These are phyloP conservation scores for Coenobita brevimanus DNA, from an alignment of 1,140 invertebrate genomes.

Conservation along the genomic window DNA sequence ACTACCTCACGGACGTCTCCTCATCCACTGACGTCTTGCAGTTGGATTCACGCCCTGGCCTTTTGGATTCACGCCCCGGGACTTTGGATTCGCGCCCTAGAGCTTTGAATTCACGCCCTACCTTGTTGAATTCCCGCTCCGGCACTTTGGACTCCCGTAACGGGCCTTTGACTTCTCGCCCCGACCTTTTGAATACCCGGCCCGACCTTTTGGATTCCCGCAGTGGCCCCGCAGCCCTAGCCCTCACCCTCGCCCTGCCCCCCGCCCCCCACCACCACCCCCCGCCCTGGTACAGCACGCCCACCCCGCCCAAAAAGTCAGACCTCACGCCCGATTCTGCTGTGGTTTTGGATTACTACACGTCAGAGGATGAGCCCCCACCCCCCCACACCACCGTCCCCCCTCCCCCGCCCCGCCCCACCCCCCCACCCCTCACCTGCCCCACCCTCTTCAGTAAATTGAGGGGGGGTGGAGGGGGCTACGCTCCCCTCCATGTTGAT, in stretches of 20 bases:
- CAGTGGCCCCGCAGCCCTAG: not conserved
- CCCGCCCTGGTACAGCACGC: not conserved
- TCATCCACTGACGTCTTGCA: slow-evolving; percentile 6
- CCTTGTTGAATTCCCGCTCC: not conserved
- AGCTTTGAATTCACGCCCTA: not conserved
- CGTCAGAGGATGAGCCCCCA: not conserved
- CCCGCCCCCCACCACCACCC: not conserved
- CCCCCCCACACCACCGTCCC: not conserved
- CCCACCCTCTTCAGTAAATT: slow-evolving; percentile 32
- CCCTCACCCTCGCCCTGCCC: not conserved
- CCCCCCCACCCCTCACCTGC: not conserved
- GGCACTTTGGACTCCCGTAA: not conserved
- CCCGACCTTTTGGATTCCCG: not conserved
- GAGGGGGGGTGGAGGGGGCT: slow-evolving; percentile 39
- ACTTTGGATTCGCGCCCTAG: not conserved
- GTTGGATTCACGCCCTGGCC: not conserved
- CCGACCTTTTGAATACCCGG: not conserved
- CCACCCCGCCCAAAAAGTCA: not conserved
- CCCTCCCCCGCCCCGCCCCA: not conserved
- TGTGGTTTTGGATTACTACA: slow-evolving; percentile 44
- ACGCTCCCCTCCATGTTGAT: slow-evolving; percentile 40
- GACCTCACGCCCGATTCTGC: slow-evolving; percentile 50
- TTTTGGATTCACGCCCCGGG: not conserved
- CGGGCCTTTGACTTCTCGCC: not conserved
- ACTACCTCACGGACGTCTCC: slow-evolving; percentile 56